Evolutionary conservation across 2,113 vertebrate species (phyloP).

Genomic region (Syngnathus scovelli): DNA sequence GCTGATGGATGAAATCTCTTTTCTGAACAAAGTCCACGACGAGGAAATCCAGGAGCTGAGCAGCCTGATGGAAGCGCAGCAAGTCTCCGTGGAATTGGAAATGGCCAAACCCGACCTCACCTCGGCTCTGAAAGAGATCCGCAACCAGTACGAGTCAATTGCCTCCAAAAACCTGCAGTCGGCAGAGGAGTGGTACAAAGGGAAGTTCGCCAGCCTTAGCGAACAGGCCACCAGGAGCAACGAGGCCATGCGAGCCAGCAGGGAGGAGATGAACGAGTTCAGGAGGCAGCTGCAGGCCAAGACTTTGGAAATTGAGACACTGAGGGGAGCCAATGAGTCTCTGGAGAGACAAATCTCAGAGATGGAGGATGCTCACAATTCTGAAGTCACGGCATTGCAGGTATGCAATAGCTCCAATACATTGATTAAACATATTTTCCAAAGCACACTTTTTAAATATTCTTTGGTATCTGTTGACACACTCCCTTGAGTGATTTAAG

Average conservation of each 20-base stretch:
- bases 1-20: slow-evolving; percentile 78
- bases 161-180: slow-evolving; percentile 85
- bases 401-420: slow-evolving; percentile 34
- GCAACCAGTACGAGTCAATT: slow-evolving; percentile 81
- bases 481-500: neutral
- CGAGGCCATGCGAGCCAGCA: slow-evolving; percentile 80
- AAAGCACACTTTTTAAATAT: neutral
- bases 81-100: slow-evolving; percentile 72
- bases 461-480: neutral
- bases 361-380: slow-evolving; percentile 80
- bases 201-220: slow-evolving; percentile 78
- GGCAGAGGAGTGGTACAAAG: slow-evolving; percentile 86
- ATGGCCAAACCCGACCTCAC: slow-evolving; percentile 77
- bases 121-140: slow-evolving; percentile 83
- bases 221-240: slow-evolving; percentile 82
- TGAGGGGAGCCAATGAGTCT: slow-evolving; percentile 83
- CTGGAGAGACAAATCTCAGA: slow-evolving; percentile 85
- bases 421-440: neutral
- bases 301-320: slow-evolving; percentile 82
- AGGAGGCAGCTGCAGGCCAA: slow-evolving; percentile 87
- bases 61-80: slow-evolving; percentile 74
- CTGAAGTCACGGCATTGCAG: slow-evolving; percentile 79
- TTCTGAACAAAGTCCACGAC: slow-evolving; percentile 77
- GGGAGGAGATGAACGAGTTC: slow-evolving; percentile 85
- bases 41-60: slow-evolving; percentile 81